These are phyloP conservation scores for Zoanthus gigantus DNA, from an alignment of 92 coral and sea anemone genomes.

Conservation along the genomic window DNA sequence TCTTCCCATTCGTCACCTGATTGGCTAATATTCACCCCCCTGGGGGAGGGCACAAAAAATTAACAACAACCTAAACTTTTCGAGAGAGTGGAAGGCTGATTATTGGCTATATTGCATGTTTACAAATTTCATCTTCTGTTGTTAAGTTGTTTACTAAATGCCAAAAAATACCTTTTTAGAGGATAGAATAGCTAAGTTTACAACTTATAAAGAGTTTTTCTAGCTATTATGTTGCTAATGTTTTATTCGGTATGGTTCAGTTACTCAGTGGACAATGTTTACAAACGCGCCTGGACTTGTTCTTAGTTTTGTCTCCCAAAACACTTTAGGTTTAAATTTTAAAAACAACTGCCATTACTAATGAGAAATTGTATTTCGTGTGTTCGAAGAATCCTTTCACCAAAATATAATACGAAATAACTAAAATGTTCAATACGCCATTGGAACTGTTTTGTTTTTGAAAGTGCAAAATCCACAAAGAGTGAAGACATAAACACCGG, in stretches of 20 bases:
- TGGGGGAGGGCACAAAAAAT: slow-evolving; percentile 43
- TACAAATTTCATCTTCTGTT: not conserved
- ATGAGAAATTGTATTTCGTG: not conserved
- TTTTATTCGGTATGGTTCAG: slow-evolving; percentile 8
- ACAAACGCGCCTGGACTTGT: slow-evolving; percentile 45
- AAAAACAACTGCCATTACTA: not conserved
- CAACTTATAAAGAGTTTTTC: not conserved
- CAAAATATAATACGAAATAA: not conserved
- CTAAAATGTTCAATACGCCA: not conserved
- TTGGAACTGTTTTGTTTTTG: slow-evolving; percentile 7
- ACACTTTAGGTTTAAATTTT: not conserved
- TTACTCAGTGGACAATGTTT: slow-evolving; percentile 25
- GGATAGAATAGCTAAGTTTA: not conserved
- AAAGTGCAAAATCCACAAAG: not conserved
- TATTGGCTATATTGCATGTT: not conserved
- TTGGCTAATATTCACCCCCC: slow-evolving; percentile 25
- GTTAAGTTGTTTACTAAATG: not conserved
- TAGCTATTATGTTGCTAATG: not conserved
- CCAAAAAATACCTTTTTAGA: not conserved
- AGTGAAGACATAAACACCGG: too few species aligned
- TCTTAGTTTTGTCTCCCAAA: not conserved
- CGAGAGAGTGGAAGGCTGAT: slow-evolving; percentile 13
- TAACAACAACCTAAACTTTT: slow-evolving; percentile 5
- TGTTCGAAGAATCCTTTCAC: not conserved
- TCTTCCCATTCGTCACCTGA: slow-evolving; percentile 44